Evolutionary conservation across 2,888 invertebrate genomes (phyloP), one percentile per base, ranked within the genome.

Genomic region (Meiosimyza decipiens): DNA sequence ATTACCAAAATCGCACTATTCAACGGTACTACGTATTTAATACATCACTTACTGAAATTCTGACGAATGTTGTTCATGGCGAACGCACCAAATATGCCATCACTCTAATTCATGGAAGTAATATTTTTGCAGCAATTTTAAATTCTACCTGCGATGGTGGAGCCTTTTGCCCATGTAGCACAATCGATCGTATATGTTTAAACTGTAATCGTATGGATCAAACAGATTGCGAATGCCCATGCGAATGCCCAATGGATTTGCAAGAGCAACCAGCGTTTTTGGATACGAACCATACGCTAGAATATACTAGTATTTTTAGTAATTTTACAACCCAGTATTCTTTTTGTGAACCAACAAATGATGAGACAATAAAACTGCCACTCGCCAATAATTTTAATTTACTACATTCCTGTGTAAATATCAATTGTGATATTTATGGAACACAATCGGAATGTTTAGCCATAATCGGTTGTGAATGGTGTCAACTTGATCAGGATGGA

Each of bases 171-270:
- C 97, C 97, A 0, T 97, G 97, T 84, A 96, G 95, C 82, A 95
- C 94, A 87, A 93, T 92, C 77, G 95, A 96, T 85, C 91, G 96
- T 4, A 89, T 94, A 4, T 97, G 97, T 84, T 89, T 97, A 40
- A 97, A 97, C 84, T 97, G 97, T 84, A 93, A 95, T 84, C 91
- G 96, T 65, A 96, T 97, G 95, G 97, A 97, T 84, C 96, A 95
- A 87, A 94, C 92, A 4, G 96, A 97, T 83, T 97, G 97, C 80
- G 97, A 97, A 86, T 97, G 97, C 82, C 97, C 97, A 0, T 97
- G 97, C 84, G 96, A 97, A 86, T 97, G 97, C 82, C 93, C 89
- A 74, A 89, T 91, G 82, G 78, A 83, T 18, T 75, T 84, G 1
- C 75, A 77, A n/a, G 75, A 76, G 6, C 67, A 67, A 0, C 51